Evolutionary conservation across 1,140 invertebrate species (phyloP).

Genomic region (Drosophila hydei): DNA sequence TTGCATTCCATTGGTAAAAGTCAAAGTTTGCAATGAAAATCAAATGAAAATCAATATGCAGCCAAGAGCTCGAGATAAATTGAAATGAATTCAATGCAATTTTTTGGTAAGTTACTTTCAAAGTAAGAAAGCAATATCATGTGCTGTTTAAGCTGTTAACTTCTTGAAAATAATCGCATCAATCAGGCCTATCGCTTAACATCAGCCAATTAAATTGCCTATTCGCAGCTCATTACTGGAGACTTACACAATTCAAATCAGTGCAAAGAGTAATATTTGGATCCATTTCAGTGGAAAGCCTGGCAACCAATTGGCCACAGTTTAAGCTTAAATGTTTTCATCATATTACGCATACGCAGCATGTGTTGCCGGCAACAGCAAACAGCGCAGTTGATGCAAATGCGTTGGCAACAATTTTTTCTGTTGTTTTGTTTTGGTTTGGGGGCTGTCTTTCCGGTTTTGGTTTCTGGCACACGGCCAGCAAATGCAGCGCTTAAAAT

Average conservation of each 20-base stretch:
- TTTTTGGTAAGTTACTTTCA: no score
- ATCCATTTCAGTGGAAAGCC: constrained; percentile 13
- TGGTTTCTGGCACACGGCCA: constrained; percentile 64
- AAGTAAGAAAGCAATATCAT: not conserved
- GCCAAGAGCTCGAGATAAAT: no score
- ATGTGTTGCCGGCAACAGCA: constrained; percentile 13
- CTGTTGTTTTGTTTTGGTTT: constrained; percentile 13
- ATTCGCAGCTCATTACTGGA: not conserved
- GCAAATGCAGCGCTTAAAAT: constrained; percentile 57
- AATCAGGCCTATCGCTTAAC: not conserved
- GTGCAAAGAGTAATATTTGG: not conserved
- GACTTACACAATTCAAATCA: not conserved
- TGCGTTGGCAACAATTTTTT: constrained; percentile 42
- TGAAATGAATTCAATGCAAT: no score
- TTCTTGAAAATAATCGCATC: not conserved
- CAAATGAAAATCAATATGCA: no score
- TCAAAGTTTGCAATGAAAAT: no score
- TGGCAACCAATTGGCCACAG: constrained; percentile 35
- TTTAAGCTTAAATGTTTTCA: constrained; percentile 39
- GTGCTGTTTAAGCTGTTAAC: not conserved
- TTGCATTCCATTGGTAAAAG: no score
- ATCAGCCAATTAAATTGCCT: not conserved
- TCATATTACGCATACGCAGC: constrained; percentile 48
- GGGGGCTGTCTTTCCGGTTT: constrained; percentile 42
- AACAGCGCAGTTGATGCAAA: constrained; percentile 23